phyloP scores from a whole-genome alignment of 2,888 invertebrate genomes.

The Bembecia ichneumoniformis region DNA sequence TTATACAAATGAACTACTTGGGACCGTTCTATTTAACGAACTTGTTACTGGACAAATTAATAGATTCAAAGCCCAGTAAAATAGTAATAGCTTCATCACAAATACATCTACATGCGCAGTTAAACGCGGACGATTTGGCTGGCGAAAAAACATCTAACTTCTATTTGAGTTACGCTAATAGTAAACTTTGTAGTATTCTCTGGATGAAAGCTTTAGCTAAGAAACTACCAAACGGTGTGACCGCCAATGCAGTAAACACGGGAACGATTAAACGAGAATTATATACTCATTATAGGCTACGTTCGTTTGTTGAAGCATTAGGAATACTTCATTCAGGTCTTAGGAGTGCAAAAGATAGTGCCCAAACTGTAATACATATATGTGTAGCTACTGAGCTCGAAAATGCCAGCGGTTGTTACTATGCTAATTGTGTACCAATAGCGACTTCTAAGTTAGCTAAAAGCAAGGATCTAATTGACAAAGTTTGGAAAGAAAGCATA shows the following conservation, averaged over 20 bases:
- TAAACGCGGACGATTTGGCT: constrained; percentile 40
- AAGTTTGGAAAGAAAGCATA: constrained; percentile 78
- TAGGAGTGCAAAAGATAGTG: constrained; percentile 75
- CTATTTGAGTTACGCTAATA: constrained; percentile 52
- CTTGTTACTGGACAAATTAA: constrained; percentile 66
- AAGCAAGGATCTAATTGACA: constrained; percentile 77
- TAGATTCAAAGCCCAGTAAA: constrained; percentile 46
- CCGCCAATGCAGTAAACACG: constrained; percentile 86
- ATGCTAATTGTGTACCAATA: constrained; percentile 78
- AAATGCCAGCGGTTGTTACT: constrained; percentile 81
- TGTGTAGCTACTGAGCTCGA: constrained; percentile 81
- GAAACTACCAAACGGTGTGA: constrained; percentile 69
- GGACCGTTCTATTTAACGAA: constrained; percentile 82
- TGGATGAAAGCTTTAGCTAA: constrained; percentile 53
- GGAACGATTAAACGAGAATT: constrained; percentile 79
- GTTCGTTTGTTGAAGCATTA: constrained; percentile 60
- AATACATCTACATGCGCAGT: constrained; percentile 50
- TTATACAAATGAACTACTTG: constrained; percentile 79
- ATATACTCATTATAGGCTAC: constrained; percentile 13
- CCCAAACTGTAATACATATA: constrained; percentile 81
- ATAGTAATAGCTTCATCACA: constrained; percentile 57
- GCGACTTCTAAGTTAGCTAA: constrained; percentile 65
- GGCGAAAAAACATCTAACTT: constrained; percentile 25
- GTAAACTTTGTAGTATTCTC: constrained; percentile 51
- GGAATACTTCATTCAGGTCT: constrained; percentile 40